Evolutionary conservation across 2,113 vertebrate species (phyloP).

Genomic region (Morone saxatilis): DNA sequence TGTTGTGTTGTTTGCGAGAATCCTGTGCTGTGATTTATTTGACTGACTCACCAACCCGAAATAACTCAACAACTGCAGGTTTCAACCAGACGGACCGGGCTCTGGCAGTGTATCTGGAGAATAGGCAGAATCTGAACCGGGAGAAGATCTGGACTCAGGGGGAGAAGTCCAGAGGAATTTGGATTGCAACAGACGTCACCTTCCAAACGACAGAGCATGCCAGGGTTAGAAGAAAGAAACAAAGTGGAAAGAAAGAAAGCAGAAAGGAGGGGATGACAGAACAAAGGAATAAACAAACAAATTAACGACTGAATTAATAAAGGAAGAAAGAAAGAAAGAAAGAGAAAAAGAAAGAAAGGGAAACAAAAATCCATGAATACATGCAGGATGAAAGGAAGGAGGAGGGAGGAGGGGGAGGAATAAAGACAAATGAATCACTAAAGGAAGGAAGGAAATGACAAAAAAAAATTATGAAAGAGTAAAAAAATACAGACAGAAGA

Average conservation of each 20-base stretch:
- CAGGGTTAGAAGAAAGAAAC: slow-evolving; percentile 84
- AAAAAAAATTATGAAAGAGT: background rate
- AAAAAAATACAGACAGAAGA: too few species aligned
- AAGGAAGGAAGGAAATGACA: background rate
- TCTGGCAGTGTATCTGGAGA: slow-evolving; percentile 90
- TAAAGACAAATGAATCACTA: background rate
- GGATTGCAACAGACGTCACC: slow-evolving; percentile 90
- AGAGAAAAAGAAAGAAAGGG: background rate
- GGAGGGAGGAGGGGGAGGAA: background rate
- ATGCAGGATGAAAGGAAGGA: too few species aligned
- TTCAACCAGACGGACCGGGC: slow-evolving; percentile 91
- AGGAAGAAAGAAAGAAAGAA: background rate
- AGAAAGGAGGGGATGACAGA: background rate
- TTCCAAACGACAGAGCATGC: slow-evolving; percentile 90
- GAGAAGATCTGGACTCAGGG: slow-evolving; percentile 93
- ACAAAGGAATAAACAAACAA: background rate
- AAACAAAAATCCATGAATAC: background rate
- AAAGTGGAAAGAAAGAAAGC: background rate
- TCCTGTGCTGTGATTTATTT: slow-evolving; percentile 20
- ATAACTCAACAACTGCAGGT: slow-evolving; percentile 73
- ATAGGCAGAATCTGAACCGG: slow-evolving; percentile 86
- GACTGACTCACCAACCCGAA: slow-evolving; percentile 33
- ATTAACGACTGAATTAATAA: too few species aligned
- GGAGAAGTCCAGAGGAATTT: slow-evolving; percentile 89
- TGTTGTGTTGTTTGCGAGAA: background rate